Evolutionary conservation across 2,797 vertebrate species (phyloP), one percentile per base, ranked within the genome.

Genomic region (Sebastes melanostomus): DNA sequence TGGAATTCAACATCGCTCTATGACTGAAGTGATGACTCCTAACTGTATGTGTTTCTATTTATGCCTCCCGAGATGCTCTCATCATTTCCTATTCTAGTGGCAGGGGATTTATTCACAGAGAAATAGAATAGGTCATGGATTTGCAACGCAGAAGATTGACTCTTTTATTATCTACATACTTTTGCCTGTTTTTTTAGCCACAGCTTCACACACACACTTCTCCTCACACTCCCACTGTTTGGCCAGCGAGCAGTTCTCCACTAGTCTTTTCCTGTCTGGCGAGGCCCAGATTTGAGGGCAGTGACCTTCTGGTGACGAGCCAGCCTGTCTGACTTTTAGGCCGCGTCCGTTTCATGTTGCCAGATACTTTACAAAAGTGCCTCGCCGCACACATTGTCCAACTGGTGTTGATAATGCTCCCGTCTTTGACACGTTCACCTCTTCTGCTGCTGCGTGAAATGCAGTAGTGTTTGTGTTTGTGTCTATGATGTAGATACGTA

Each of bases 21-120:
- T 58, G 74, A 46, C 32, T 72, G 66, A 75, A 68, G 12, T 34
- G 38, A 75, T 69, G 60, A 80, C 18, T 30, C 65, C 56, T 66
- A 5, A 5, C 73, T 38, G 34, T 24, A 4, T 59, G 50, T 77
- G 66, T 85, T 81, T 83, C 52, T 79, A 77, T 75, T 56, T 38
- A 63, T 56, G n/a, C 36, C 36, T 69, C 30, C 18, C 18, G 38
- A 42, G 38, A 65, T 60, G 52, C 42, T 66, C 6, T 20, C 2
- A 54, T 66, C 34, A 55, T 14, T 70, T 83, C n/a, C 46, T 75
- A 2, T 78, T 79, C 14, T 22, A 34, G 58, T 24, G 20, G 10
- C 34, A 13, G 8, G 25, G 18, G 42, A 24, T 54, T 29, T 25
- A 56, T 59, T 74, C 11, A 29, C 22, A 56, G 61, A 66, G 12